Evolutionary conservation across 2,888 invertebrate species (phyloP).

Genomic region (Clepsis dumicolana): DNA sequence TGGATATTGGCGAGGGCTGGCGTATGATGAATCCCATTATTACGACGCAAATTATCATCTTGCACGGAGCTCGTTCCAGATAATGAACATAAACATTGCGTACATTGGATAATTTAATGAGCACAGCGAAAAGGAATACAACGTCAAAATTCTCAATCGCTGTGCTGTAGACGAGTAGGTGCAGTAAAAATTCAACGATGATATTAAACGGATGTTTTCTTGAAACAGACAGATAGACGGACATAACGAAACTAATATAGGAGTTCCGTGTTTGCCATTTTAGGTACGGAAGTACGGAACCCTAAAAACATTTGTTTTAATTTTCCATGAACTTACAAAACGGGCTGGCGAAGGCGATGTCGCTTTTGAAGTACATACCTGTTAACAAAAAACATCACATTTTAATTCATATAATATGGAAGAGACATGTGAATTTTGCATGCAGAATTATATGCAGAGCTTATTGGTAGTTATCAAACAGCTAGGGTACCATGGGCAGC

Average conservation of each 20-base stretch:
- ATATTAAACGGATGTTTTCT: no score
- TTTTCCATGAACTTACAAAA: slow-evolving; percentile 9
- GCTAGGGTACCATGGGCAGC: neutral
- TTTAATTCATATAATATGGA: neutral
- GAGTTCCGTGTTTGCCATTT: no score
- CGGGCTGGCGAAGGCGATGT: neutral
- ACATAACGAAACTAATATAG: no score
- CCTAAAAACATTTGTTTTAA: no score
- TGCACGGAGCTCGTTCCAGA: neutral
- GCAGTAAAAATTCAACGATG: no score
- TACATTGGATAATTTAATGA: neutral
- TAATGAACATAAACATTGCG: neutral
- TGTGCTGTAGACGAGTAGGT: no score
- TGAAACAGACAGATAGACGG: no score
- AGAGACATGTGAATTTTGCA: no score
- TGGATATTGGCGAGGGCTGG: neutral
- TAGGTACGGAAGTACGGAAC: no score
- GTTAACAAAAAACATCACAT: slow-evolving; percentile 16
- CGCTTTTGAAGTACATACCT: slow-evolving; percentile 27
- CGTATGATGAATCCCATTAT: slow-evolving; percentile 8
- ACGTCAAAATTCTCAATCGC: neutral
- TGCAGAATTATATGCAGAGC: neutral
- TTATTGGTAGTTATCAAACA: neutral
- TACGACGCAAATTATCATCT: neutral
- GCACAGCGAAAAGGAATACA: neutral